Percentiles rank a stretch among this genome's conserved stretches.
phyloP scores from a whole-genome alignment of 2,113 vertebrate species.

The Sebastes schlegelii region DNA sequence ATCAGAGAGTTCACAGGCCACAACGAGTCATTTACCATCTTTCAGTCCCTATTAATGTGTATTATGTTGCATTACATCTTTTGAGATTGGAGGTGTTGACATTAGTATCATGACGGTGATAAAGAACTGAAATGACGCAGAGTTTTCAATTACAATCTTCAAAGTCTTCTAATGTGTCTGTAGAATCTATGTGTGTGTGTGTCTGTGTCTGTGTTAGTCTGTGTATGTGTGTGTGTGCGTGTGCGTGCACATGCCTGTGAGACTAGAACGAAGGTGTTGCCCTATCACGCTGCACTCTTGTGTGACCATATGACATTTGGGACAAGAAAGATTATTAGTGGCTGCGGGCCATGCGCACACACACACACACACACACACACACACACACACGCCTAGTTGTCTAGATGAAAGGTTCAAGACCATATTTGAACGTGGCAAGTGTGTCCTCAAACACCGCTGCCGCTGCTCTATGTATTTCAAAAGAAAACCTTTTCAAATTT shows the following conservation, averaged over 20 bases:
- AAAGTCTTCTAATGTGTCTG: background rate
- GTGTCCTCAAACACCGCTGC: background rate
- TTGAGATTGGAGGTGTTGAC: background rate
- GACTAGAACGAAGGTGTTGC: slow-evolving; percentile 35
- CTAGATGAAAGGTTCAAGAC: background rate
- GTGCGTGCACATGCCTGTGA: background rate
- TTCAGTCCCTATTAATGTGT: background rate
- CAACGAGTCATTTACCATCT: background rate
- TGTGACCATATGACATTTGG: slow-evolving; percentile 64
- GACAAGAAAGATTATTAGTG: slow-evolving; percentile 62
- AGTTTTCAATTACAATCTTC: background rate
- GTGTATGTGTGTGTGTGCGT: background rate
- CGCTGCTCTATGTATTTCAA: background rate
- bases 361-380: slow-evolving; percentile 12
- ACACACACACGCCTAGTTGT: background rate
- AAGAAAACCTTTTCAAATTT: background rate
- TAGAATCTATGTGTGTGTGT: background rate
- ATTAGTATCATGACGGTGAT: background rate
- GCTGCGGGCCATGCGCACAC: slow-evolving; percentile 36
- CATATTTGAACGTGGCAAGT: background rate
- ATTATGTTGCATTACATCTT: background rate
- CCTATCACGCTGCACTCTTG: slow-evolving; percentile 61
- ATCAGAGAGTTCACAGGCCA: background rate
- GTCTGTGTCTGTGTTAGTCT: slow-evolving; percentile 23
- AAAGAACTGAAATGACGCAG: background rate